Evolutionary conservation across 2,797 vertebrate species (phyloP), one percentile per base, ranked within the genome.

Genomic region (Coregonus suidteri): DNA sequence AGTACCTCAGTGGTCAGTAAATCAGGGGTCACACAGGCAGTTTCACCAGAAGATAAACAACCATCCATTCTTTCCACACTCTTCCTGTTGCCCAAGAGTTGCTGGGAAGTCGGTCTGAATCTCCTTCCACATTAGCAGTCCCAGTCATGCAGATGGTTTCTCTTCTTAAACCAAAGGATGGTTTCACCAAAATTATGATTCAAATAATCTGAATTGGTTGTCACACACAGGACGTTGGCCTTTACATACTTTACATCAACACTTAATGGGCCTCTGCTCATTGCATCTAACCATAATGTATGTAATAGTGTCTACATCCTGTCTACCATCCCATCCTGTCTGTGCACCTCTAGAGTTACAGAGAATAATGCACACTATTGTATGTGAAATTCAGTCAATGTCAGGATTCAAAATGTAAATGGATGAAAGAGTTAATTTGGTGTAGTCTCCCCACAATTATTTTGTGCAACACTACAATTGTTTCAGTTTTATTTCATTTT

Each of bases 1-100:
- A 99, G 94, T 99, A 99, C 94, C 95, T 99, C 91, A 99, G 98
- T 74, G 98, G 98, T 99, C 83, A 95, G 98, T 96, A 84, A 47
- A 9, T 65, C 35, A 75, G 18, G n/a, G 7, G 3, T 15, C 37
- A 41, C 35, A 65, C 14, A 68, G 51, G 47, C 54, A 18, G 59
- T 6, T 54, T 14, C 34, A 18, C n/a, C 31, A 25, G 51, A 53
- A 77, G 73, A 84, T 62, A 35, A 68, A 75, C 56, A 6, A 6
- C 30, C 7, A 25, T 62, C 65, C 73, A 80, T 86, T 84, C 76
- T 77, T 81, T 77, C 35, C 15, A 37, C 66, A 15, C 51, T 68
- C 31, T 31, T 68, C 5, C 79, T 75, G 78, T 82, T 75, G 73
- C 75, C 77, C 52, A 30, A 54, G 80, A 77, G 77, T 74, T 78